Evolutionary conservation across 2,888 invertebrate species (phyloP), one percentile per base, ranked within the genome.

Genomic region (Cosmorhoe ocellata): DNA sequence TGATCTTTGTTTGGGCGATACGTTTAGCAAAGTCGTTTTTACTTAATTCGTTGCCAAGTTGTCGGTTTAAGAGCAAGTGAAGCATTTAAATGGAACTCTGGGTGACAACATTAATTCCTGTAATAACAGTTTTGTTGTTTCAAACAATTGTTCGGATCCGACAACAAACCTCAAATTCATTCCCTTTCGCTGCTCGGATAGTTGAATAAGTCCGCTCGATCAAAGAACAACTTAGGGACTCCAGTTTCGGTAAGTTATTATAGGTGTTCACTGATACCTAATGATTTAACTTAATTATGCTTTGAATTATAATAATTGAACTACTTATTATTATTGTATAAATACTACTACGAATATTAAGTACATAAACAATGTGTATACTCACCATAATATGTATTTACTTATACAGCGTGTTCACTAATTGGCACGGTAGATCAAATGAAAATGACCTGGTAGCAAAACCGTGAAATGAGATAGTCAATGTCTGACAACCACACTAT

Each of bases 1-100:
- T 73, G 71, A 79, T 78, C 74, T 74, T 70, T 79, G 67, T 69
- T 66, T 64, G 59, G 56, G 69, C 64, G 67, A 75, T 74, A 70
- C 66, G 65, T 73, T 76, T 68, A 73, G 63, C 62, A 47, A 61
- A 68, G 59, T 63, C 64, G 65, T 68, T 69, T 71, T 69, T 70
- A 68, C 66, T 73, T 69, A 68, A 73, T 71, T 66, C 66, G 60
- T 66, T 71, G 70, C 66, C 68, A 74, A 76, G 64, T 70, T 65
- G 60, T 61, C 59, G 61, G 53, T 42, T 66, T 60, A 63, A 56
- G 47, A 64, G 51, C 59, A 63, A 61, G 64, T 62, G 62, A 61
- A 66, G 56, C 64, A 60, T 67, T 67, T 64, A 66, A 66, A 64
- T 66, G 62, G 58, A 63, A 64, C 66, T 66, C 51, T 56, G 61